Evolutionary conservation across 2,113 vertebrate species (phyloP).

Genomic region (Chunga burmeisteri): DNA sequence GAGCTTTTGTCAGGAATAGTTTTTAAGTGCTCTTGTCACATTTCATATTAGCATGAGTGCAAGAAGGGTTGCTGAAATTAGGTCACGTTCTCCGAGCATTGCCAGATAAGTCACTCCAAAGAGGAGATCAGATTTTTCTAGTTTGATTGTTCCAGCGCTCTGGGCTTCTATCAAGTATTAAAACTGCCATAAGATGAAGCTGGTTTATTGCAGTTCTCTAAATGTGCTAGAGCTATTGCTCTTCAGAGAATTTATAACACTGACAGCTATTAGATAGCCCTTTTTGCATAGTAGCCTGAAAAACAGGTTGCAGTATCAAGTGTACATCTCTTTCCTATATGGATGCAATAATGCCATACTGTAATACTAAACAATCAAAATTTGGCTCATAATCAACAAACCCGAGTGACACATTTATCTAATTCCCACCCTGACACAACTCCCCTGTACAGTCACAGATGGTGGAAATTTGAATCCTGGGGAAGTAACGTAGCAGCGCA

Average conservation of each 20-base stretch:
- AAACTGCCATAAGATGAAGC: neutral
- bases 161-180: neutral
- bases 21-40: slow-evolving; percentile 12
- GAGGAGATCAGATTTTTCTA: neutral
- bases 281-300: neutral
- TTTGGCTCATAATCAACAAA: neutral
- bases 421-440: neutral
- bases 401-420: neutral
- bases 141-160: neutral
- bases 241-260: neutral
- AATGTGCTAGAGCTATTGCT: neutral
- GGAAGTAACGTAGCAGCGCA: neutral
- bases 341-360: neutral
- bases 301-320: neutral
- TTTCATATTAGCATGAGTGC: neutral
- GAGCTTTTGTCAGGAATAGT: neutral
- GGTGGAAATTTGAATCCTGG: neutral
- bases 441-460: neutral
- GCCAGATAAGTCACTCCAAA: slow-evolving; percentile 18
- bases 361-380: neutral
- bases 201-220: neutral
- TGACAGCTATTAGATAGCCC: neutral
- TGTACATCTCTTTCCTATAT: neutral
- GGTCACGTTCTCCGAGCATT: neutral
- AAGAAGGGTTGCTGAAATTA: neutral